Conservation (phyloP, 2,888 invertebrate genomes). For the Lycophotia porphyrea region DNA sequence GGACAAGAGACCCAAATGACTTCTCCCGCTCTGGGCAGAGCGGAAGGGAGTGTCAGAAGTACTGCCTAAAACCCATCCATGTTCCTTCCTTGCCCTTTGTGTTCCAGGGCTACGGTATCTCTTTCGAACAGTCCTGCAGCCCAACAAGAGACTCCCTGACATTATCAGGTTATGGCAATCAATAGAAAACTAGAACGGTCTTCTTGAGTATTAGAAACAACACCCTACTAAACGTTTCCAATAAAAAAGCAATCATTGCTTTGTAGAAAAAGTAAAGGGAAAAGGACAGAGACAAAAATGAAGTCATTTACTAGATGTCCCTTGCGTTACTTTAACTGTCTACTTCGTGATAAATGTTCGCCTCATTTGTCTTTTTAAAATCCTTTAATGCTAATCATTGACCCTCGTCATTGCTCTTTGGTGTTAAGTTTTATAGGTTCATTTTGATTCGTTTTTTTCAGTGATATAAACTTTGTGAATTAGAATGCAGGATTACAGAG, state of each 20-base stretch:
- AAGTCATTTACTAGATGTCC: slow-evolving; percentile 64
- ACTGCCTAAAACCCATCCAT: too few relatives aligned
- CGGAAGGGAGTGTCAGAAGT: too few relatives aligned
- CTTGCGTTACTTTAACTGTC: slow-evolving; percentile 23
- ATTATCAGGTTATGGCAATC: background rate
- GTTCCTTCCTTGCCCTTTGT: too few relatives aligned
- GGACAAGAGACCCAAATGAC: too few relatives aligned
- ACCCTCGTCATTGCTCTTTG: slow-evolving; percentile 12
- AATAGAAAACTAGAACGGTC: background rate
- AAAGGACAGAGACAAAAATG: slow-evolving; percentile 35
- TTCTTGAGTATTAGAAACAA: background rate
- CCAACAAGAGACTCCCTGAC: background rate
- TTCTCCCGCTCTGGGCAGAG: too few relatives aligned
- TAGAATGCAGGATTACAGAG: slow-evolving; percentile 8
- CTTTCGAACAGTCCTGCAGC: too few relatives aligned
- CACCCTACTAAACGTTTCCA: slow-evolving; percentile 8
- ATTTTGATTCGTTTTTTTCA: background rate
- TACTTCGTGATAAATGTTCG: slow-evolving; percentile 41
- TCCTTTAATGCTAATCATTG: slow-evolving; percentile 14
- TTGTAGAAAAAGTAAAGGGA: slow-evolving; percentile 12
- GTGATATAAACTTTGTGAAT: slow-evolving; percentile 5
- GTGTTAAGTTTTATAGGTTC: background rate
- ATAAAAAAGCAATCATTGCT: slow-evolving; percentile 19
- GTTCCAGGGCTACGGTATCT: too few relatives aligned
- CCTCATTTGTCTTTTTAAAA: slow-evolving; percentile 31